Conservation (phyloP, 2,888 invertebrate genomes). For the Eretmocerus hayati region DNA sequence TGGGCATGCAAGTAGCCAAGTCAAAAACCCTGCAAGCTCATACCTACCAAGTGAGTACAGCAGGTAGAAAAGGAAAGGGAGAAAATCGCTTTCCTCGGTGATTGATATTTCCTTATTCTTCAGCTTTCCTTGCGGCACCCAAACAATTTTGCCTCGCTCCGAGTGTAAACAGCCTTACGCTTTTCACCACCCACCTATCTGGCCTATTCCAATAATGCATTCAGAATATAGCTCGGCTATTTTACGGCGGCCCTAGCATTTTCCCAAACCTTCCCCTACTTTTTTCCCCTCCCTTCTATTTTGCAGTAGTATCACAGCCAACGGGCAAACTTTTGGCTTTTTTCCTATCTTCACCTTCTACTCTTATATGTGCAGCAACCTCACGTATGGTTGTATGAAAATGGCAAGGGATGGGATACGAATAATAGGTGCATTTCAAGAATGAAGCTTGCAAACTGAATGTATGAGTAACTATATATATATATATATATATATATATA, state of each 20-base stretch:
- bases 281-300: neutral
- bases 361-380: no score
- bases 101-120: slow-evolving; percentile 21
- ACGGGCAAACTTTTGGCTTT: neutral
- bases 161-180: slow-evolving; percentile 9
- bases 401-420: no score
- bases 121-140: neutral
- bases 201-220: slow-evolving; percentile 17
- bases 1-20: neutral
- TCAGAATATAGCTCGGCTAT: slow-evolving; percentile 11
- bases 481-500: no score
- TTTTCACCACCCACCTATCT: neutral
- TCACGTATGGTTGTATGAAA: no score
- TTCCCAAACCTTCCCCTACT: neutral
- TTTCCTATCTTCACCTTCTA: no score
- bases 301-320: neutral
- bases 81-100: slow-evolving; percentile 15
- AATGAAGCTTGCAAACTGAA: neutral
- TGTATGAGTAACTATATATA: no score
- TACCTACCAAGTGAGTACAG: no score
- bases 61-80: no score
- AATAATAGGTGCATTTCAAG: no score
- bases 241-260: slow-evolving; percentile 7
- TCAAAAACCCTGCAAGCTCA: no score
- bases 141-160: slow-evolving; percentile 8